Conservation (phyloP, 2,113 vertebrate species). For the Psephotus haematonotus region DNA sequence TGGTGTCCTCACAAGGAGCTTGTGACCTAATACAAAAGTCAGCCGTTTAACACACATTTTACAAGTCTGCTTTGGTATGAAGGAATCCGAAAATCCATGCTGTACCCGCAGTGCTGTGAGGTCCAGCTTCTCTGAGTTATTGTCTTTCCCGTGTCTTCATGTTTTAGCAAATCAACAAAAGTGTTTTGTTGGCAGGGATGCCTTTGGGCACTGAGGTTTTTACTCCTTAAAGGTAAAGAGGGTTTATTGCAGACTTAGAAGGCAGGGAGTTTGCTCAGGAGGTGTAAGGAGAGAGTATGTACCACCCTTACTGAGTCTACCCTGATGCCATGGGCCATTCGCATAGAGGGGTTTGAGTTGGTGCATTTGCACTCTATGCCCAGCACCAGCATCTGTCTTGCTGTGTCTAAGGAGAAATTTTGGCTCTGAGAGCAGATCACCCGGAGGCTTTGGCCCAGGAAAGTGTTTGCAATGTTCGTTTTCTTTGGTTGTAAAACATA, state of each 20-base stretch:
- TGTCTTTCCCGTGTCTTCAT: neutral
- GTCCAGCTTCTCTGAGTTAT: neutral
- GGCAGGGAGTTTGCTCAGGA: neutral
- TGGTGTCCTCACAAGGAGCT: neutral
- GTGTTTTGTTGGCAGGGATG: neutral
- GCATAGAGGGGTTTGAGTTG: accelerated
- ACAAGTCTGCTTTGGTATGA: neutral
- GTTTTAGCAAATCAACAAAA: neutral
- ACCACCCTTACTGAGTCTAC: neutral
- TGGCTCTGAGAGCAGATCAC: neutral
- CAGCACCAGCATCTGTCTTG: neutral
- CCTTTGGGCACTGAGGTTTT: neutral
- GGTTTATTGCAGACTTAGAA: neutral
- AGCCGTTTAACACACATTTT: neutral
- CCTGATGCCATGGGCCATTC: neutral
- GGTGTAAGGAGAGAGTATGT: neutral
- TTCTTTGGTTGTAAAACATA: neutral
- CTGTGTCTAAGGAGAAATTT: neutral
- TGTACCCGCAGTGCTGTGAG: accelerated
- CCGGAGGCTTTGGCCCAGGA: neutral
- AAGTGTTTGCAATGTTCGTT: neutral
- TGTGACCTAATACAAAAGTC: neutral
- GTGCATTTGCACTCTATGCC: neutral
- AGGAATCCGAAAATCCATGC: neutral
- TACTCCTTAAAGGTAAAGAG: neutral